Evolutionary conservation across 1,140 invertebrate genomes (phyloP).

Genomic region (Brachionus asplanchnoidis): DNA sequence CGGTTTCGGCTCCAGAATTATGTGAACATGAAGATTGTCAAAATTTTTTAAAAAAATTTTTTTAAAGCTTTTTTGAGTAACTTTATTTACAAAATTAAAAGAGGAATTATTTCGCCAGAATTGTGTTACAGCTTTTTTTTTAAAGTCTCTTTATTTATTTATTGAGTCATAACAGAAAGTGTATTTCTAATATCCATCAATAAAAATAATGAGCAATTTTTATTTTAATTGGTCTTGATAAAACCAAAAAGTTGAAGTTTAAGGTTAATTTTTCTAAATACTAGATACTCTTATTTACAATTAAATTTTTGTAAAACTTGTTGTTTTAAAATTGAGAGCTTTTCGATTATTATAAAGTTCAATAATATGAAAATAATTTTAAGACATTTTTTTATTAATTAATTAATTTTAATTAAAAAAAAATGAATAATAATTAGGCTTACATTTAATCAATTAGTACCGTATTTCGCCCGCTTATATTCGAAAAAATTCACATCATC

Average conservation of each 20-base stretch:
- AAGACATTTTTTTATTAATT: no score
- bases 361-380: no score
- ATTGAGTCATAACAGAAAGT: background rate
- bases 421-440: no score
- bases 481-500: no score
- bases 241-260: background rate
- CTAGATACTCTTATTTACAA: background rate
- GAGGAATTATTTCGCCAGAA: background rate
- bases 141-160: background rate
- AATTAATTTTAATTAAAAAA: no score
- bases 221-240: background rate
- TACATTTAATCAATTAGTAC: no score
- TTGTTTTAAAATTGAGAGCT: no score
- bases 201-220: background rate
- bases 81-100: background rate
- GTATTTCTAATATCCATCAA: background rate
- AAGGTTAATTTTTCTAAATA: background rate
- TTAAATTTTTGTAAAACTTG: no score
- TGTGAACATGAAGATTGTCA: conserved; percentile 50
- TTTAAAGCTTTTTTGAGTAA: background rate
- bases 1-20: conserved; percentile 75
- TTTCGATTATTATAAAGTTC: no score
- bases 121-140: background rate
- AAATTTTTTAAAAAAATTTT: background rate
- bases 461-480: no score